phyloP scores from a whole-genome alignment of 2,888 invertebrate genomes.

The Doris montereyensis region DNA sequence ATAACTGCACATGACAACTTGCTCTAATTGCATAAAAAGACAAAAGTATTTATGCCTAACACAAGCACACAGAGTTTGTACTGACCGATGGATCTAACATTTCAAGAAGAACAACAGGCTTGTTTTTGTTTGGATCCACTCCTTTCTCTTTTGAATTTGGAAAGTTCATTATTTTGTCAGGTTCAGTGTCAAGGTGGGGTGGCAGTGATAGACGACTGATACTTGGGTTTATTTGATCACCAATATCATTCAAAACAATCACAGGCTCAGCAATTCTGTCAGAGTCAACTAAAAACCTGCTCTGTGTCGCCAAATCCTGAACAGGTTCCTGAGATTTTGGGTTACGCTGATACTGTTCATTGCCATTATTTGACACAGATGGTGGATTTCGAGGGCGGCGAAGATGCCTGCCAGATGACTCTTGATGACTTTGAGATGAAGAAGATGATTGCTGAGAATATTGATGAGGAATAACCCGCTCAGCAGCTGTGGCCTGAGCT shows the following conservation, averaged over 20 bases:
- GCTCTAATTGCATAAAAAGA: no score
- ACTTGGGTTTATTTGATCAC: conserved; percentile 35
- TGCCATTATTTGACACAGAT: conserved; percentile 28
- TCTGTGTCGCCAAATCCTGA: conserved; percentile 36
- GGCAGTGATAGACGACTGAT: conserved; percentile 41
- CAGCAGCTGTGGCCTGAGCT: conserved; percentile 63
- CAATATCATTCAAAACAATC: conserved; percentile 47
- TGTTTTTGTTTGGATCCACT: conserved; percentile 43
- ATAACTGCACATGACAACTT: no score
- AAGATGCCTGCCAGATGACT: conserved; percentile 29
- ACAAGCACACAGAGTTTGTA: neutral
- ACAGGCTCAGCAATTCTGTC: conserved; percentile 45
- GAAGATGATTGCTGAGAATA: conserved; percentile 43
- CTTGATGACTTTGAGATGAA: conserved; percentile 39
- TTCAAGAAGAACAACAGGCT: conserved; percentile 79
- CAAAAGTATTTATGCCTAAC: neutral
- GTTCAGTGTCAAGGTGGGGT: conserved; percentile 25
- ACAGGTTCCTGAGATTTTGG: conserved; percentile 41
- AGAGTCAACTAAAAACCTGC: conserved; percentile 16
- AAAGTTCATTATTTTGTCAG: conserved; percentile 32
- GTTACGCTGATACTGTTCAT: conserved; percentile 33
- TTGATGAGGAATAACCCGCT: conserved; percentile 48
- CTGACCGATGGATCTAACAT: conserved; percentile 77
- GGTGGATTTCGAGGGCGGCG: conserved; percentile 37
- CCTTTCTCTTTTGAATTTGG: conserved; percentile 33